Evolutionary conservation across 2,888 invertebrate species (phyloP).

Genomic region (Gastrophysa polygoni): DNA sequence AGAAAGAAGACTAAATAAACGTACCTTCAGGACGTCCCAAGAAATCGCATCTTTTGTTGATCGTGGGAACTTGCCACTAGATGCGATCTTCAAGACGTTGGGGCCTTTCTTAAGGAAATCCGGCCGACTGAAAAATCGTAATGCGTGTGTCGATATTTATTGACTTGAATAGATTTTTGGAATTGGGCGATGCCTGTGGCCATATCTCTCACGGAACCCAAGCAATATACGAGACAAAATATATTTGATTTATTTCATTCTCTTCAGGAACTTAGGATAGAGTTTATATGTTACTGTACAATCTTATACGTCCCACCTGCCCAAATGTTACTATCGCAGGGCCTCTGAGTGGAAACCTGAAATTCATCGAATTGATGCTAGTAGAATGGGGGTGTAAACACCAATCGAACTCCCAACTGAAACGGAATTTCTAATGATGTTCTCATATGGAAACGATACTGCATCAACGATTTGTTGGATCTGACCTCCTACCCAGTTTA

Average conservation of each 20-base stretch:
- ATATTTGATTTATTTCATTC: background rate
- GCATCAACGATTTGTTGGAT: too few relatives aligned
- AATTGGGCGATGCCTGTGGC: background rate
- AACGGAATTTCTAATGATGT: too few relatives aligned
- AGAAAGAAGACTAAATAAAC: background rate
- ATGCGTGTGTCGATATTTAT: background rate
- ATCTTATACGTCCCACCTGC: too few relatives aligned
- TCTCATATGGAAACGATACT: too few relatives aligned
- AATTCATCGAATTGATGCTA: too few relatives aligned
- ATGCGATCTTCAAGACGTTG: slow-evolving; percentile 25
- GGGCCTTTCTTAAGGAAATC: slow-evolving; percentile 27
- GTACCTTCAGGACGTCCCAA: background rate
- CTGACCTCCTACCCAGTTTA: too few relatives aligned
- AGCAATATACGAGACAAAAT: background rate
- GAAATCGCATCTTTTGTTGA: slow-evolving; percentile 15
- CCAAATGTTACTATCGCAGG: too few relatives aligned
- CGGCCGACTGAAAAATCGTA: slow-evolving; percentile 14
- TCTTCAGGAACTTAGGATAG: too few relatives aligned
- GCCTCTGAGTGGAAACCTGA: too few relatives aligned
- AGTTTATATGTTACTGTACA: too few relatives aligned
- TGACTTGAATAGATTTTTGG: background rate
- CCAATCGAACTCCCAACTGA: too few relatives aligned
- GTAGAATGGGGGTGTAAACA: too few relatives aligned
- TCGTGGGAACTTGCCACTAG: slow-evolving; percentile 24
- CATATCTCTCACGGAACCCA: background rate